Evolutionary conservation across 1,140 invertebrate species (phyloP), one percentile per base, ranked within the genome.

Genomic region (Bombus huntii): DNA sequence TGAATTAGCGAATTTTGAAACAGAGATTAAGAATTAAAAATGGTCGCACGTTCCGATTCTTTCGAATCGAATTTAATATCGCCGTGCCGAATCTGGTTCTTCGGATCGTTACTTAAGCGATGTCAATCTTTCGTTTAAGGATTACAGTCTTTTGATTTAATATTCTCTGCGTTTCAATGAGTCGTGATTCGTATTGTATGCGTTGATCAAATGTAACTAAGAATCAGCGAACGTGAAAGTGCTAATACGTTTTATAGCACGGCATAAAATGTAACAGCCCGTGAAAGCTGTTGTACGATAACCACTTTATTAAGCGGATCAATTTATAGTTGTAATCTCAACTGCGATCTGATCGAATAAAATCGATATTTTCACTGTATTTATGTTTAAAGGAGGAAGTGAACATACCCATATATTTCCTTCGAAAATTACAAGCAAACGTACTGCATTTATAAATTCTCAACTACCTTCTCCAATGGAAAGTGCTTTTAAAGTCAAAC

Each of bases 201-300:
- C 39, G 39, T n/a, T 4, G 42, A 47, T 74, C 31, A 39, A 31
- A 74, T 4, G 39, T 9, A 31, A 10, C 22, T 42, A 34, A 22
- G 13, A 53, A 74, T 34, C 42, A 31, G 0, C n/a, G 44, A 34
- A 74, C 18, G 72, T 25, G 72, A 74, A 53, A 74, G 72, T 25
- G 72, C 9, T 74, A 53, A 74, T 6, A 53, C 34, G 18, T 53
- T 31, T 44, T 34, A 74, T 13, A 44, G 72, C 72, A 3, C 10
- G 18, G 9, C n/a, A 34, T 74, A 53, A 74, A 74, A 74, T 6
- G n/a, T 34, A 74, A 74, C 25, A 8, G 44, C 42, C 44, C 44
- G 72, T 34, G 72, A 74, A 74, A 72, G 70, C 70, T 72, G 70
- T 42, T 71, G 42, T 18, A 44, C 28, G 71, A 72, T 72, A 44